Base-by-base conservation (phyloP, 1,140 invertebrate genomes). In the Neodiprion pinetum region DNA sequence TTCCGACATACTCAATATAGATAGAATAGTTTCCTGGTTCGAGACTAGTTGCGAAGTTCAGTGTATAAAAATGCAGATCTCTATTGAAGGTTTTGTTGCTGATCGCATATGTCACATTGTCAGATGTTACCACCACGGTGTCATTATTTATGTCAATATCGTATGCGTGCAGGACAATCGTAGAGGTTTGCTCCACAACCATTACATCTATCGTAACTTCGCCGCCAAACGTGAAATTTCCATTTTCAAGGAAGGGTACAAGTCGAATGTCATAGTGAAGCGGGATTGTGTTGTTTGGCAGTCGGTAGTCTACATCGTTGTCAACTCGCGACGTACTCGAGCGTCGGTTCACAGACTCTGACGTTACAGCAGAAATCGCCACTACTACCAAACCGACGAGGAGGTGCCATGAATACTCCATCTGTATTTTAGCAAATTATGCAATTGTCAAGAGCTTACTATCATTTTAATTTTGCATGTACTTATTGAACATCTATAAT, bases 201-300 rank as follows among this genome's bases (percentile, higher is more conserved):
- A 83, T 71, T 23, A 92, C 81, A 70, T 88, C 84, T 67, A 94
- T 93, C 17, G 83, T 87, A 1, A 93, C 92, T 48, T 85, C 86
- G 40, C 93, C 93, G 65, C 76, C 84, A 83, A 61, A 61, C 11
- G 53, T 61, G 53, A 93, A 94, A 5, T 79, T 82, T 28, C 85
- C 88, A 48, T 86, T 82, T 72, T 89, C 86, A 12, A 94, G 88
- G 76, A 93, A 88, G 1, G 92, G 90, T 80, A 89, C 89, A 0
- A 95, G 88, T 40, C 88, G 88, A 12, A 95, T 86, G 53, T 93
- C 90, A 81, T 95, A 95, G 79, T 91, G 90, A 14, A 90, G 80
- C 0, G 94, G 94, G 17, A 85, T 78, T 0, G 92, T 90, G 50
- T 89, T 80, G 4, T 78, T 83, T 0, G 93, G 92, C 8, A 96